Evolutionary conservation across 2,113 vertebrate genomes (phyloP).

Genomic region (Halcyon senegalensis): DNA sequence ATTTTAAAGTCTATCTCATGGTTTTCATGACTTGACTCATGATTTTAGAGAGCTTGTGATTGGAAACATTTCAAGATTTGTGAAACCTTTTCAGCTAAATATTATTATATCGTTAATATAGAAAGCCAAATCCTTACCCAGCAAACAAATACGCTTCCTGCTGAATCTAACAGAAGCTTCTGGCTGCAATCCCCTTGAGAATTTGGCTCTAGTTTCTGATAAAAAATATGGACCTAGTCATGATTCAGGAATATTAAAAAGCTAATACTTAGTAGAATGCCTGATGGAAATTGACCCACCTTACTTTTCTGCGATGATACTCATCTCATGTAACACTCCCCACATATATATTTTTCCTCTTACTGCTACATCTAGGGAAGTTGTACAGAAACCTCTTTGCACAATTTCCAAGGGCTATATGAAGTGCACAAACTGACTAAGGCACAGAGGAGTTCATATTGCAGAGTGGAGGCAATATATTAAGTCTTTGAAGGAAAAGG

Average conservation of each 20-base stretch:
- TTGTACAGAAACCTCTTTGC: background rate
- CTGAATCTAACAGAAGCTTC: slow-evolving; percentile 23
- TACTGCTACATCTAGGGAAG: background rate
- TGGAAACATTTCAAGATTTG: slow-evolving; percentile 46
- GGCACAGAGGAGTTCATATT: background rate
- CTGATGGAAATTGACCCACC: background rate
- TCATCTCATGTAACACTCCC: background rate
- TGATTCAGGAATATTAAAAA: background rate
- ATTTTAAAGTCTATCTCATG: slow-evolving; percentile 13
- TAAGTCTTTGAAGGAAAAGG: background rate
- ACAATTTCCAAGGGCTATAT: background rate
- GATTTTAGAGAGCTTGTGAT: slow-evolving; percentile 5
- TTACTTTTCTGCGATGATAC: background rate
- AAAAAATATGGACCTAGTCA: background rate
- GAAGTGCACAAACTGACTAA: background rate
- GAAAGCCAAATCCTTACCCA: slow-evolving; percentile 24
- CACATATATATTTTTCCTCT: background rate
- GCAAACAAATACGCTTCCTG: slow-evolving; percentile 7
- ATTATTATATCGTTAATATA: slow-evolving; percentile 49
- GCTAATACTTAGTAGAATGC: background rate
- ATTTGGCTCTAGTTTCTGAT: slow-evolving; percentile 13
- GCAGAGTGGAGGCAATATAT: background rate
- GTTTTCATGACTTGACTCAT: slow-evolving; percentile 21
- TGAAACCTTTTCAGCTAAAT: slow-evolving; percentile 44
- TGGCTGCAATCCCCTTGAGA: background rate